Evolutionary conservation across 2,888 invertebrate genomes (phyloP), one percentile per base, ranked within the genome.

Genomic region (Cerastoderma edule): DNA sequence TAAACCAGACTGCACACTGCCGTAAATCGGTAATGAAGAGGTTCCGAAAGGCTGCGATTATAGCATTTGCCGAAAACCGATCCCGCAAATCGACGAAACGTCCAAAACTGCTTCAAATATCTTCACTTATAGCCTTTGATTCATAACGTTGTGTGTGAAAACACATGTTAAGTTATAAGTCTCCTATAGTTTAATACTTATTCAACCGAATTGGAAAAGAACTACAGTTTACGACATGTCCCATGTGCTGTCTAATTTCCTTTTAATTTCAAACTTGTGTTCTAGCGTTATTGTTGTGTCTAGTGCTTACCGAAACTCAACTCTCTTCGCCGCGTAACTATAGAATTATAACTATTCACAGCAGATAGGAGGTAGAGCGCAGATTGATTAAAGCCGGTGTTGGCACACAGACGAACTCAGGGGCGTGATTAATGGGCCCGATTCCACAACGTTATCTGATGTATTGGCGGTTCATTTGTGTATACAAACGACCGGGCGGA

Each of bases 301-400:
- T n/a, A n/a, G n/a, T n/a, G n/a, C n/a, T n/a, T n/a, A n/a, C n/a
- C n/a, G n/a, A n/a, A n/a, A n/a, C n/a, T 53, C 19, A 53, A 1
- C 16, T 22, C 19, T 2, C 10, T 53, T 53, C 53, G 10, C 24
- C 13, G 24, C 19, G 13, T 53, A 53, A 8, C 1, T 2, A 2
- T 53, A 13, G 2, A 16, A 16, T 32, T 57, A 30, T 57, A n/a
- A 32, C n/a, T 32, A 57, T 32, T 33, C n/a, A 19, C 8, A 2
- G 22, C 16, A n/a, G 24, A 57, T 28, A 57, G n/a, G 8, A 33
- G n/a, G 8, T 13, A 32, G 33, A 57, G 16, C 32, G n/a, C 24
- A 30, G 56, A 30, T 39, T 60, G 60, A 60, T 60, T 24, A 24
- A 35, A 39, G n/a, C 39, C 24, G 27, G 60, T 60, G 35, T 60